phyloP scores from a whole-genome alignment of 2,797 vertebrate species.

The Sardinella longiceps region DNA sequence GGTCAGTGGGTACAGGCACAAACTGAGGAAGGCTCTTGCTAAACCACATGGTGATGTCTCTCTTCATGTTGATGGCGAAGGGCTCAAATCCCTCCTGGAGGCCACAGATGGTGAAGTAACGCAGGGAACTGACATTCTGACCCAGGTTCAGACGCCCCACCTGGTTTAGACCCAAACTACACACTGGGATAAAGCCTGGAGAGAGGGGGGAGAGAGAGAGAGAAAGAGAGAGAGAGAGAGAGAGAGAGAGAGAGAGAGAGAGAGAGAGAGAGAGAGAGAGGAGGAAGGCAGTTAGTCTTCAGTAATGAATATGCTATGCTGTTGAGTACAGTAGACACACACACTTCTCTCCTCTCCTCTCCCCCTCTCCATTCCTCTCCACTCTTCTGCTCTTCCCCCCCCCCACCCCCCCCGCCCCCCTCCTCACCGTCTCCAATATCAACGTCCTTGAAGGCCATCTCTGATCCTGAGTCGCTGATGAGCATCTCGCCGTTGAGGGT shows the following conservation, averaged over 20 bases:
- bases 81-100: slow-evolving; percentile 96
- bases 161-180: slow-evolving; percentile 88
- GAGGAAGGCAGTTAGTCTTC: too few relatives aligned
- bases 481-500: slow-evolving; percentile 93
- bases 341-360: too few relatives aligned
- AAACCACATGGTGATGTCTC: slow-evolving; percentile 94
- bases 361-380: background rate
- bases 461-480: slow-evolving; percentile 92
- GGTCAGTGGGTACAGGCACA: slow-evolving; percentile 78
- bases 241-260: too few relatives aligned
- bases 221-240: too few relatives aligned
- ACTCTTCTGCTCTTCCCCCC: background rate
- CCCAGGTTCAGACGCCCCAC: slow-evolving; percentile 89
- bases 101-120: slow-evolving; percentile 92
- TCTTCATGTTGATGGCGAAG: too few relatives aligned
- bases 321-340: too few relatives aligned
- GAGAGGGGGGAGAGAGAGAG: slow-evolving; percentile 16
- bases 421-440: slow-evolving; percentile 85
- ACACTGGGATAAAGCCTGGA: slow-evolving; percentile 90
- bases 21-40: slow-evolving; percentile 95
- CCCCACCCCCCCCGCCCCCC: slow-evolving; percentile 65
- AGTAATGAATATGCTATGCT: too few relatives aligned
- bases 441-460: slow-evolving; percentile 92
- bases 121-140: slow-evolving; percentile 90
- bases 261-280: too few relatives aligned